Evolutionary conservation across 2,113 vertebrate species (phyloP).

Genomic region (Oncorhynchus masou): DNA sequence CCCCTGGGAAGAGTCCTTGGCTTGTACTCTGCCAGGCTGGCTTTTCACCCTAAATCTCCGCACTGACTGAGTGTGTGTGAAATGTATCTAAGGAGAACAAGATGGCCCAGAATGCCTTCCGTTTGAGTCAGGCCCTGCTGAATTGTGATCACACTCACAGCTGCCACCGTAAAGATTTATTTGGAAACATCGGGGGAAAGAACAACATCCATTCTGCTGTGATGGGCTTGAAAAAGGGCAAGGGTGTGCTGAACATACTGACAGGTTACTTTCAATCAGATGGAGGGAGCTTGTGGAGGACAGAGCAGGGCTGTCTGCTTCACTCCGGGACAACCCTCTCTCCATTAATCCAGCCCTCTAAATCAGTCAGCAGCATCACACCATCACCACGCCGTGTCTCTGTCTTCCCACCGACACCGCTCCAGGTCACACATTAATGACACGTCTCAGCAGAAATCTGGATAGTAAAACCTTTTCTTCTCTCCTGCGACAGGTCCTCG

Average conservation of each 20-base stretch:
- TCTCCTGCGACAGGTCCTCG: no score
- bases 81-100: background rate
- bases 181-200: no score
- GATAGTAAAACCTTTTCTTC: no score
- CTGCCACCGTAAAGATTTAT: background rate
- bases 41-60: background rate
- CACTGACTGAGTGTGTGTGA: background rate
- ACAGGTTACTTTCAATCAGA: slow-evolving; percentile 11
- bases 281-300: background rate
- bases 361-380: background rate
- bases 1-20: no score
- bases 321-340: no score
- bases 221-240: slow-evolving; percentile 24
- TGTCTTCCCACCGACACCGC: background rate
- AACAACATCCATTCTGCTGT: slow-evolving; percentile 23
- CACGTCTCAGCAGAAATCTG: no score
- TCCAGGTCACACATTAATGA: no score
- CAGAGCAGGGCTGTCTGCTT: no score
- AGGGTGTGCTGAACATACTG: slow-evolving; percentile 24
- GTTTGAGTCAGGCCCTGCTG: slow-evolving; percentile 1
- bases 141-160: background rate
- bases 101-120: background rate
- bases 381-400: background rate
- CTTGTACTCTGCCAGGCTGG: no score
- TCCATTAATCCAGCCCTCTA: no score